Base-by-base conservation (phyloP, 2,888 invertebrate genomes). In the Metacarcinus magister region DNA sequence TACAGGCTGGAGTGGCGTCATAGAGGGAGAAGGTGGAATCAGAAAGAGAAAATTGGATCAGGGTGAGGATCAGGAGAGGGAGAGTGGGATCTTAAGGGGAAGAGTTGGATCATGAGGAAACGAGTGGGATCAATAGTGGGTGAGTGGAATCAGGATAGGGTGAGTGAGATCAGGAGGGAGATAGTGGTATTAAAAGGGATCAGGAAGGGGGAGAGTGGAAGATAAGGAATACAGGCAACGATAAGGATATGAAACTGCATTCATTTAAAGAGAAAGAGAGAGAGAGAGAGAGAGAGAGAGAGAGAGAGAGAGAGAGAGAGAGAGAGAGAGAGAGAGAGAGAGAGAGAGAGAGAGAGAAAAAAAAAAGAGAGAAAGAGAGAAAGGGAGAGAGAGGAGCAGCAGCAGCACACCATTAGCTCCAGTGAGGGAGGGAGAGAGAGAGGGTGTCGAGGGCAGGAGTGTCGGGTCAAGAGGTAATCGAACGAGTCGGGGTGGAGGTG, bases 311-410 rank as follows among this genome's bases (percentile, higher is more conserved):
- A 46, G 28, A 48, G 28, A 48, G 46, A 46, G 46, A 48, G n/a
- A 48, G 92, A 91, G 39, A 43, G 91, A 91, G 44, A 91, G 54
- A 46, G 54, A 92, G 92, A 54, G 92, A 54, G 92, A 46, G 92
- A 92, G 39, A 92, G 92, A 54, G 92, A 92, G 48, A 54, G 92
- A 54, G 54, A 54, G 48, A 32, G 54, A 92, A 54, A 46, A 54
- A n/a, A 32, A 28, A 92, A 54, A 46, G 92, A 92, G 39, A 92
- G 92, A 54, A 54, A 92, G 48, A 54, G 92, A 54, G 54, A 54
- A n/a, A 32, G 54, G 54, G 28, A 82, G 7, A 82, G 7, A 82
- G 8, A 28, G 28, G 28, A 28, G 28, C n/a, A 28, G 75, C n/a
- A n/a, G 28, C 23, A n/a, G 75, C 75, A 82, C 75, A 82, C 75